phyloP scores from a whole-genome alignment of 2,888 invertebrate species.

The Ochlodes sylvanus region DNA sequence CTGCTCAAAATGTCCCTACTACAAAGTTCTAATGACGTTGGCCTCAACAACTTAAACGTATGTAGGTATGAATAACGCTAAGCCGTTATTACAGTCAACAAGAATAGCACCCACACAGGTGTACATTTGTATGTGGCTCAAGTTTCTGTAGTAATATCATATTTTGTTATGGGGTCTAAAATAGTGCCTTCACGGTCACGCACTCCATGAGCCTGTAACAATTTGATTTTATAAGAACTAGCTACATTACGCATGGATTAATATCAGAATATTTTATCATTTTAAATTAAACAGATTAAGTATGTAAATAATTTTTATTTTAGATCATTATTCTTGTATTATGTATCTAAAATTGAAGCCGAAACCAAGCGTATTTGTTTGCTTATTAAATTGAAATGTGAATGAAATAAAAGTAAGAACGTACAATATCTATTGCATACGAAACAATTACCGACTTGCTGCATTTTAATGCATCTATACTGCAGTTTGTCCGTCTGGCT shows the following conservation, averaged over 20 bases:
- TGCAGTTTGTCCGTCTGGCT: slow-evolving; percentile 49
- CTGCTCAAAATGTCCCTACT: slow-evolving; percentile 20
- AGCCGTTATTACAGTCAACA: slow-evolving; percentile 52
- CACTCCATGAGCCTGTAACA: not conserved
- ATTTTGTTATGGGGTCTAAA: slow-evolving; percentile 17
- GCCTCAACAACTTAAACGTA: slow-evolving; percentile 20
- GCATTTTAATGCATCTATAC: slow-evolving; percentile 23
- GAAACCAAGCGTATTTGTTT: not conserved
- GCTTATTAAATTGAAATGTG: not conserved
- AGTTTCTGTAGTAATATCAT: slow-evolving; percentile 26
- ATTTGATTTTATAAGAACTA: too few species aligned
- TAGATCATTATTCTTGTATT: too few species aligned
- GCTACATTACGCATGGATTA: too few species aligned
- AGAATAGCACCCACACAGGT: slow-evolving; percentile 51
- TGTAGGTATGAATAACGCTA: slow-evolving; percentile 29
- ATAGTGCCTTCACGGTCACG: slow-evolving; percentile 21
- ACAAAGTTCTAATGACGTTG: slow-evolving; percentile 26
- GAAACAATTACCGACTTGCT: slow-evolving; percentile 6
- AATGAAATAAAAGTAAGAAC: not conserved
- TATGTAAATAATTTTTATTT: too few species aligned
- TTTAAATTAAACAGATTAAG: too few species aligned
- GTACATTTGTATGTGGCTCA: slow-evolving; percentile 30
- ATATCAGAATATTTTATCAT: too few species aligned
- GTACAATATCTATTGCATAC: not conserved
- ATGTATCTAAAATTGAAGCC: too few species aligned